phyloP scores from a whole-genome alignment of 2,113 vertebrate species.

The Tragelaphus buxtoni region DNA sequence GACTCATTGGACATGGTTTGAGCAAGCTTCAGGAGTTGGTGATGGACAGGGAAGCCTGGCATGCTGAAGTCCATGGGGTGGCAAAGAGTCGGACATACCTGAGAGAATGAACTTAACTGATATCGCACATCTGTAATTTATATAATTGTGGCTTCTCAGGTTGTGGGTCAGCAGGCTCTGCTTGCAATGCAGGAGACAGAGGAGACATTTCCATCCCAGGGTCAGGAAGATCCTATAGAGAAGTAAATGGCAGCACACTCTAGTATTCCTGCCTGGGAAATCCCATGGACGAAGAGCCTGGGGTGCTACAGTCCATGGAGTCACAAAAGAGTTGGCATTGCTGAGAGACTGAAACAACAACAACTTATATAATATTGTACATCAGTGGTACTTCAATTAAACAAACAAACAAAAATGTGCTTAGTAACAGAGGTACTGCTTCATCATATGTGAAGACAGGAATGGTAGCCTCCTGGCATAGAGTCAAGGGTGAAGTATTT shows the following conservation, averaged over 20 bases:
- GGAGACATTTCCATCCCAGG: neutral
- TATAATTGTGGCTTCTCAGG: neutral
- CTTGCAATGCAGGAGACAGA: neutral
- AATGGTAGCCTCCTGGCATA: neutral
- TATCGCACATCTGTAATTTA: neutral
- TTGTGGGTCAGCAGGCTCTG: neutral
- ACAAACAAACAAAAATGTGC: neutral
- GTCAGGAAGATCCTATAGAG: neutral
- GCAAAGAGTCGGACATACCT: fast-evolving
- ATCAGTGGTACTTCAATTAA: neutral
- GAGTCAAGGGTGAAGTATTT: neutral
- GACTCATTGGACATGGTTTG: neutral
- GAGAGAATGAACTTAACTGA: neutral
- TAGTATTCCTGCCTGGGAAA: neutral
- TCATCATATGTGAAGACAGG: neutral
- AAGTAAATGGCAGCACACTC: neutral
- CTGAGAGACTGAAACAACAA: neutral
- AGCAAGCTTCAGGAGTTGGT: neutral
- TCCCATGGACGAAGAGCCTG: neutral
- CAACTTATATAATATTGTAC: neutral
- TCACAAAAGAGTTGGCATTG: neutral
- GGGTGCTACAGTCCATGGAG: neutral
- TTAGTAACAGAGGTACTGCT: neutral
- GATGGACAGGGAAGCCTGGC: neutral
- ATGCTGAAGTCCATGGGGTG: neutral